Percentiles rank a stretch among this genome's conserved stretches.
phyloP scores from a whole-genome alignment of 1,140 invertebrate species.

The Teleopsis dalmanni region DNA sequence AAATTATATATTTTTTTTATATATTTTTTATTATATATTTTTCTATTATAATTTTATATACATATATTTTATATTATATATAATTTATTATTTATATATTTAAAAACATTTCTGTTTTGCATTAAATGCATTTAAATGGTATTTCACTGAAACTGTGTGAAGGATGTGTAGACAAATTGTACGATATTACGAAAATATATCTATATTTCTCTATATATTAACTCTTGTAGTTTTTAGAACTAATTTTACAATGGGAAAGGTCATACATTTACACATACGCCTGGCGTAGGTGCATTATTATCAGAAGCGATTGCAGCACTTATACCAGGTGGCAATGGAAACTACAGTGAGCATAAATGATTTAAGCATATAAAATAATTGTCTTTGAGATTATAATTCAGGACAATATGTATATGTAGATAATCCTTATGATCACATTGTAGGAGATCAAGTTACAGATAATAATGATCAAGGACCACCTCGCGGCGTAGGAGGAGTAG shows the following conservation, averaged over 20 bases:
- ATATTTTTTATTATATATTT: too few species aligned
- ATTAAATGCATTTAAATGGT: too few species aligned
- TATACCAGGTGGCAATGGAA: slow-evolving; percentile 18
- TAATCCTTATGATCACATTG: slow-evolving; percentile 28
- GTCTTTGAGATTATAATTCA: slow-evolving; percentile 33
- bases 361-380: slow-evolving; percentile 24
- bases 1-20: too few species aligned
- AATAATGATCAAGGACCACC: not conserved
- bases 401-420: slow-evolving; percentile 15
- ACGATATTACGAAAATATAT: too few species aligned
- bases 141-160: too few species aligned
- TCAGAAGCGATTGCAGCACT: slow-evolving; percentile 30
- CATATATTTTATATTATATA: too few species aligned
- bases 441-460: slow-evolving; percentile 20
- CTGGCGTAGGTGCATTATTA: slow-evolving; percentile 30
- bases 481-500: slow-evolving; percentile 12
- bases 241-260: slow-evolving; percentile 39
- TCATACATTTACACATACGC: slow-evolving; percentile 26
- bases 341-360: slow-evolving; percentile 23
- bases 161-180: too few species aligned
- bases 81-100: too few species aligned
- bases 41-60: too few species aligned
- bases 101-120: too few species aligned
- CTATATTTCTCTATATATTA: too few species aligned
- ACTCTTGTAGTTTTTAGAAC: too few species aligned